Evolutionary conservation across 2,797 vertebrate genomes (phyloP), one percentile per base, ranked within the genome.

Genomic region (Acestrorhynchus altus): DNA sequence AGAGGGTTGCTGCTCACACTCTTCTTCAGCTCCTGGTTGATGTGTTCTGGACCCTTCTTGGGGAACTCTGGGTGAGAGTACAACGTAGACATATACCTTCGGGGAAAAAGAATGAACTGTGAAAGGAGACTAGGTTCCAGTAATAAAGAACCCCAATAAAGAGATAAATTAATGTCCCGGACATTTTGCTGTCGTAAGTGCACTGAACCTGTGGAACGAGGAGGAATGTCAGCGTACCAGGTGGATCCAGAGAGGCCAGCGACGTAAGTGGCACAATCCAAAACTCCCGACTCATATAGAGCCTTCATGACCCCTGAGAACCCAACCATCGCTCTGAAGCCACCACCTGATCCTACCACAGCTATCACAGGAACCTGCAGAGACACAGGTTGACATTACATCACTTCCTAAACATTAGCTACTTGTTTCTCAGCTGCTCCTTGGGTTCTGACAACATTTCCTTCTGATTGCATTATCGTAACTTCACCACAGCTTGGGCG

Each of bases 281-380:
- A 90, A 84, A 99, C 89, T 70, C 96, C 97, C 0, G 97, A 98
- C 86, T 98, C 96, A 75, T 93, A 96, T 46, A 99, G 91, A 0
- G 98, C 98, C 89, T 99, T 99, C 95, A 98, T 97, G 66, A 98
- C 98, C 4, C 98, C 98, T 0, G 98, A 94, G 88, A 98, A 97
- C 0, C 95, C 96, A 0, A 99, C 95, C 96, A 98, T 99, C 80
- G 98, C 98, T 44, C 98, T 94, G 84, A 99, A 99, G 3, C 98
- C 98, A 0, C 98, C 98, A 13, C 98, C 98, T 0, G 98, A 99
- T 24, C 98, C 98, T 35, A 98, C 46, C 4, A 99, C 85, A 0
- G 98, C 96, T n/a, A 99, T 95, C 46, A 98, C 96, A 0, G 98
- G 98, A 1, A 99, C 96, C 98, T 99, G 88, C 18, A 74, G 49